Percentiles rank a stretch among this genome's conserved stretches.
Conservation (phyloP, 1,140 invertebrate species). For the Cydia amplana region DNA sequence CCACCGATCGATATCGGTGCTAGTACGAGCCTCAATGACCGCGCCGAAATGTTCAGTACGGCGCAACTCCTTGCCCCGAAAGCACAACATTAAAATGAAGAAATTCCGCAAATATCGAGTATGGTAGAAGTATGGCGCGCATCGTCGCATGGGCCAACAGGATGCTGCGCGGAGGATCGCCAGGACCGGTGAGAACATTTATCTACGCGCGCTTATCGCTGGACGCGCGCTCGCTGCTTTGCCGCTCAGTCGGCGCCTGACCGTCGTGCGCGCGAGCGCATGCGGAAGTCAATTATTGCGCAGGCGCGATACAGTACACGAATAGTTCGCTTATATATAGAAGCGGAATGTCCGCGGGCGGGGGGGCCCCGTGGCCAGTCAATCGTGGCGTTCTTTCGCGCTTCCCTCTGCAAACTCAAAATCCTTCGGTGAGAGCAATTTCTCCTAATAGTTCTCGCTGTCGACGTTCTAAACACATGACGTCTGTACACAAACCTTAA, state of each 20-base stretch:
- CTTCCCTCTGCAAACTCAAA: conserved; percentile 67
- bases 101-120: conserved; percentile 38
- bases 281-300: conserved; percentile 75
- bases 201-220: conserved; percentile 68
- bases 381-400: conserved; percentile 82
- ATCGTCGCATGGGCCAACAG: conserved; percentile 66
- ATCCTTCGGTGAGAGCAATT: conserved; percentile 72
- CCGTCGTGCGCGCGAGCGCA: conserved; percentile 73
- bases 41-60: conserved; percentile 60
- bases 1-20: conserved; percentile 66
- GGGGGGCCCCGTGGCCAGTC: conserved; percentile 85
- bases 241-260: conserved; percentile 69
- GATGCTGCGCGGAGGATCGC: conserved; percentile 72
- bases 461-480: conserved; percentile 57
- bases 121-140: conserved; percentile 43
- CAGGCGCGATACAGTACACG: conserved; percentile 70
- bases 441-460: conserved; percentile 49
- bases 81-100: conserved; percentile 48
- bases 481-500: conserved; percentile 71
- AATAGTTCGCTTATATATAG: conserved; percentile 76
- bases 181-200: conserved; percentile 74
- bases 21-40: conserved; percentile 52
- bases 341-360: conserved; percentile 76
- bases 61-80: conserved; percentile 58
- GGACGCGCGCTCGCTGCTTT: conserved; percentile 53